A percentile compares a stretch with the other conserved stretches of the same genome.
phyloP scores from a whole-genome alignment of 1,140 invertebrate species.

The Forficula auricularia region DNA sequence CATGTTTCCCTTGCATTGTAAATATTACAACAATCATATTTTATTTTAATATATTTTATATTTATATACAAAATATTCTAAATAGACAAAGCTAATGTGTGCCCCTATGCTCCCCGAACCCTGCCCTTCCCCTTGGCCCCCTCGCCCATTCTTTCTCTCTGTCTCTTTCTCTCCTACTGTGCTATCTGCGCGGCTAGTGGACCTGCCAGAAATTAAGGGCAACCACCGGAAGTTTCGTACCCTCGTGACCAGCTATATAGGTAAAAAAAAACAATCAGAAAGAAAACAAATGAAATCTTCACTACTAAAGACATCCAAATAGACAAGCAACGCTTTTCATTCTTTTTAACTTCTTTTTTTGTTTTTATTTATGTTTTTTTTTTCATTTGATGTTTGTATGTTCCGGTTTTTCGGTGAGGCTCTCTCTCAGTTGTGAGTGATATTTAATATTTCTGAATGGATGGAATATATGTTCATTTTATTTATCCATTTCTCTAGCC shows the following conservation, averaged over 20 bases:
- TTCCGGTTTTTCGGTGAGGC: conserved; percentile 2
- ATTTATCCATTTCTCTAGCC: conserved; percentile 5
- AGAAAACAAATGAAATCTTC: not conserved
- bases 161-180: conserved; percentile 13
- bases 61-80: too few species aligned
- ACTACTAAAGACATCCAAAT: too few species aligned
- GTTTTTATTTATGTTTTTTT: conserved; percentile 2
- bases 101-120: too few species aligned
- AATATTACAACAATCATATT: too few species aligned
- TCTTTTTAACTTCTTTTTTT: conserved; percentile 18
- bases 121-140: too few species aligned
- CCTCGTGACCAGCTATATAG: conserved; percentile 92
- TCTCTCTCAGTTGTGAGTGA: conserved; percentile 8
- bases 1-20: too few species aligned
- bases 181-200: conserved; percentile 40
- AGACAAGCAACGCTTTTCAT: not conserved
- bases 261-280: conserved; percentile 37
- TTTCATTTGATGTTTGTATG: too few species aligned
- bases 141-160: conserved; percentile 13
- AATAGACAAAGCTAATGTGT: too few species aligned
- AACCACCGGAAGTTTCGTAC: conserved; percentile 95
- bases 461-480: conserved; percentile 7
- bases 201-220: conserved; percentile 90
- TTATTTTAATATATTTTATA: too few species aligned
- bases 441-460: conserved; percentile 7